Percentiles rank a stretch among this genome's conserved stretches.
Conservation (phyloP, 2,113 vertebrate species). For the Hydropotes inermis region DNA sequence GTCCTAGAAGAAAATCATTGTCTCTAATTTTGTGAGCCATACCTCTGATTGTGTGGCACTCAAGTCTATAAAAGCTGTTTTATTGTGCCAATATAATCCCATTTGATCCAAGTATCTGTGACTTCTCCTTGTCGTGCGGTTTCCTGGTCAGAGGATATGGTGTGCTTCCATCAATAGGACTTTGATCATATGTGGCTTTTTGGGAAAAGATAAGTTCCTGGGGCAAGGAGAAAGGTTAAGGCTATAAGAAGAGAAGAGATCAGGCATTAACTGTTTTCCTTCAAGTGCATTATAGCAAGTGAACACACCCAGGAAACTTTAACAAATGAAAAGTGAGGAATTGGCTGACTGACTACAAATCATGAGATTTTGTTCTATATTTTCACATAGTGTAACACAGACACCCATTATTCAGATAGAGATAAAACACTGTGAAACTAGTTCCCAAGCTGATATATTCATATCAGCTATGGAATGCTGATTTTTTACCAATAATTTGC, state of each 20-base stretch:
- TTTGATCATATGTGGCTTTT: background rate
- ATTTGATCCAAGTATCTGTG: background rate
- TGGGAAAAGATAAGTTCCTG: background rate
- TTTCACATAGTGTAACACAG: background rate
- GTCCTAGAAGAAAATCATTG: background rate
- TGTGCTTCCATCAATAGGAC: background rate
- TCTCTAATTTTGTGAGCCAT: background rate
- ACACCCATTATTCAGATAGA: background rate
- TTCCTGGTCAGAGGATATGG: background rate
- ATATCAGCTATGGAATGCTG: background rate
- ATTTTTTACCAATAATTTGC: background rate
- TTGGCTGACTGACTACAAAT: background rate
- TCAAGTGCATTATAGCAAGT: background rate
- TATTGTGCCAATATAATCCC: background rate
- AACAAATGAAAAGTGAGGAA: background rate
- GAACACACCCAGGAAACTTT: background rate
- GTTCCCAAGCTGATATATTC: background rate
- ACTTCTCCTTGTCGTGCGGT: background rate
- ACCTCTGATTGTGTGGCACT: background rate
- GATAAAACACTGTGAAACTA: background rate
- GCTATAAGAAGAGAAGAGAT: background rate
- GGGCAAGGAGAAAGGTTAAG: background rate
- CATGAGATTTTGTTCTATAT: background rate
- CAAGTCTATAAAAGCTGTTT: background rate
- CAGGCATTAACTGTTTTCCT: background rate